phyloP scores from a whole-genome alignment of 2,797 vertebrate genomes.

The Linurgus olivaceus region DNA sequence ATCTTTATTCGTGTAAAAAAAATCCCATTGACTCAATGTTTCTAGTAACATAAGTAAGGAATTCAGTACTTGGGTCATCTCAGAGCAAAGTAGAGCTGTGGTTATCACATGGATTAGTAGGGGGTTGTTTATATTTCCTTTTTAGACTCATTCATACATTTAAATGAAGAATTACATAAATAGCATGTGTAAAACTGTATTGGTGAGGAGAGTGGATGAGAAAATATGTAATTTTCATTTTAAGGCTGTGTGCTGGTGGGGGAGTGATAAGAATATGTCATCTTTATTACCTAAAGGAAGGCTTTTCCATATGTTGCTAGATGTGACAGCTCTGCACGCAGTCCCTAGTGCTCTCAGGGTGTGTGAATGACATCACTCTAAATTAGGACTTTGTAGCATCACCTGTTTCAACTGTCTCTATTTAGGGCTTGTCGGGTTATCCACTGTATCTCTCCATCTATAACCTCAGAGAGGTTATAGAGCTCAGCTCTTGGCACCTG shows the following conservation, averaged over 20 bases:
- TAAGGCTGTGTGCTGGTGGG: background rate
- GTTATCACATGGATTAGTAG: background rate
- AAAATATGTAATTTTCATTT: background rate
- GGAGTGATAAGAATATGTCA: background rate
- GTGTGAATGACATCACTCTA: background rate
- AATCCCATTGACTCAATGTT: conserved; percentile 9
- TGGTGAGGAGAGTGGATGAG: background rate
- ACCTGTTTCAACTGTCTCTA: background rate
- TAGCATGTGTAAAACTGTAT: background rate
- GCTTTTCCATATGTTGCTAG: background rate
- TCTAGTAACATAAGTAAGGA: background rate
- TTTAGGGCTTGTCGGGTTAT: background rate
- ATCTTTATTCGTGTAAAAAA: conserved; percentile 2
- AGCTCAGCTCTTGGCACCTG: background rate
- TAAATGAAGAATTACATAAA: background rate
- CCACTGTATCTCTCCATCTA: background rate
- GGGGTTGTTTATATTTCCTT: background rate
- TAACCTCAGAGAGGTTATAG: background rate
- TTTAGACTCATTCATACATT: background rate
- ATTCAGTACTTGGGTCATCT: background rate
- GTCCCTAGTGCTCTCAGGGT: background rate
- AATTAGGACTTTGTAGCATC: background rate
- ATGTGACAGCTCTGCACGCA: background rate
- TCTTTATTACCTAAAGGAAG: background rate
- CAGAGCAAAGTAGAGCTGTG: background rate